Evolutionary conservation across 2,113 vertebrate species (phyloP).

Genomic region (Phalacrocorax pelagicus): DNA sequence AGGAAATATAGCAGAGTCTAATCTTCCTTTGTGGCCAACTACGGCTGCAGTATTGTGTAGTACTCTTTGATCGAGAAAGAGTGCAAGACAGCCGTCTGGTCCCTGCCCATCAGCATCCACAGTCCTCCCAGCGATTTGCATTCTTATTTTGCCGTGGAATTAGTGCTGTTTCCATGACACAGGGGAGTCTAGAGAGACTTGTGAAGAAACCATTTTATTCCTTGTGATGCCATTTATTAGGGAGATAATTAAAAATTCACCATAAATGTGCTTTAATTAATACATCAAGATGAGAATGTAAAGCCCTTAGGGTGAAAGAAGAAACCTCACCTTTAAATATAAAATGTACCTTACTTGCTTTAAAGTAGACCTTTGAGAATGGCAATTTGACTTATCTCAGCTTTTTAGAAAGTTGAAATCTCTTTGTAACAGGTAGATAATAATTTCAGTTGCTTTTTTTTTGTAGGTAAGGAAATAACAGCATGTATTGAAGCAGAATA

Average conservation of each 20-base stretch:
- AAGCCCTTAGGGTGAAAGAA: constrained; percentile 45
- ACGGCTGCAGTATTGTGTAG: background rate
- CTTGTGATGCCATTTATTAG: constrained; percentile 58
- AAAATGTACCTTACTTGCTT: constrained; percentile 34
- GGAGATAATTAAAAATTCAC: constrained; percentile 63
- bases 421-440: constrained; percentile 44
- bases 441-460: constrained; percentile 15
- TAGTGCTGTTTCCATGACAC: background rate
- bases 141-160: background rate
- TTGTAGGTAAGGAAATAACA: constrained; percentile 21
- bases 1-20: background rate
- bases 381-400: constrained; percentile 54
- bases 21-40: background rate
- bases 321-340: constrained; percentile 53
- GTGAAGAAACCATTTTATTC: constrained; percentile 44
- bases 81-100: background rate
- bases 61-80: background rate
- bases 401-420: constrained; percentile 50
- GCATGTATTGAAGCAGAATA: background rate
- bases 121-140: background rate
- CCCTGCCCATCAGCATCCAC: background rate
- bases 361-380: constrained; percentile 45
- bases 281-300: constrained; percentile 57
- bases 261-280: constrained; percentile 57
- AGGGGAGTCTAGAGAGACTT: background rate